phyloP scores from a whole-genome alignment of 2,797 vertebrate genomes.

The Crenuchus spilurus region DNA sequence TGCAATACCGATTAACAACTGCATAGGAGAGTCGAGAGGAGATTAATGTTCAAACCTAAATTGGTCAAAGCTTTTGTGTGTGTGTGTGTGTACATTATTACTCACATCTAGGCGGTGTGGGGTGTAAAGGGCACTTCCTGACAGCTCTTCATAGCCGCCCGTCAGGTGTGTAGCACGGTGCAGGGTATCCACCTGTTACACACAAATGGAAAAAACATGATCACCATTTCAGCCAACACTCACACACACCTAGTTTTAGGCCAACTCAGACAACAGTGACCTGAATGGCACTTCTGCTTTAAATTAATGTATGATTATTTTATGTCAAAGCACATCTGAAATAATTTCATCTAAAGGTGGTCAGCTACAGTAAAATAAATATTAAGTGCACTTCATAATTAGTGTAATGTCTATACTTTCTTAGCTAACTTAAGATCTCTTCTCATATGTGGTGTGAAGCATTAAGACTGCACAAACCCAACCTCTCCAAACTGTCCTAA shows the following conservation, averaged over 20 bases:
- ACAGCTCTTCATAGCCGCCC: conserved; percentile 86
- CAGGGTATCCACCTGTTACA: conserved; percentile 87
- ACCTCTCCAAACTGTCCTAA: not conserved
- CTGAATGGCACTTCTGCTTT: not conserved
- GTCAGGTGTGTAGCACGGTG: conserved; percentile 90
- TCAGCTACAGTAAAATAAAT: no score
- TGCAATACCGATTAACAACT: not conserved
- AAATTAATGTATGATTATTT: not conserved
- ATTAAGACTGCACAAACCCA: not conserved
- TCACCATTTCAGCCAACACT: not conserved
- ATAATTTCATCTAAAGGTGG: not conserved
- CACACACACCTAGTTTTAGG: not conserved
- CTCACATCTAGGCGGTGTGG: conserved; percentile 86
- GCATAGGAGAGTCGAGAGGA: not conserved
- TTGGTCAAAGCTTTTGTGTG: not conserved
- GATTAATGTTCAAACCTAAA: not conserved
- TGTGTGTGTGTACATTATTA: conserved; percentile 32
- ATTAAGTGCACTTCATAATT: not conserved
- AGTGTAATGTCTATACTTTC: not conserved
- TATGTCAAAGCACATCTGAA: not conserved
- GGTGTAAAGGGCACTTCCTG: conserved; percentile 83
- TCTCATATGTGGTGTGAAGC: not conserved
- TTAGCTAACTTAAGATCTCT: no score
- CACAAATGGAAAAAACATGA: not conserved
- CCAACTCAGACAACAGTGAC: not conserved